Percentiles rank a stretch among this genome's conserved stretches.
These are phyloP conservation scores for Egretta garzetta DNA, from an alignment of 2,113 vertebrate species.

Conservation along the genomic window DNA sequence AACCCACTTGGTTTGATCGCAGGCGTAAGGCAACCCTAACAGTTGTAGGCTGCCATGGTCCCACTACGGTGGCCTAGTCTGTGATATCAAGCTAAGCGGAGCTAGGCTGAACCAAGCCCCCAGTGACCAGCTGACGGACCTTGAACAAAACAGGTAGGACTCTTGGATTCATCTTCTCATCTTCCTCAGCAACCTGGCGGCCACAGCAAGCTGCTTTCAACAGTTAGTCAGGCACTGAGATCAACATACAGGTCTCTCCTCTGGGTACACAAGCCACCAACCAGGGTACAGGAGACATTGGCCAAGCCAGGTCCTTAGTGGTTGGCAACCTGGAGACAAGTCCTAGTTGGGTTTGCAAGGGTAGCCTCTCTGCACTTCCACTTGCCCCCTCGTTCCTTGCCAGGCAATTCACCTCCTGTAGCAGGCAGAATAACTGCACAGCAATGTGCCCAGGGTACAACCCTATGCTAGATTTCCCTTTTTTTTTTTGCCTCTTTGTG, in stretches of 20 bases:
- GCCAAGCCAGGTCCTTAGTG: neutral
- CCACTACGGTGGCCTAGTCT: fast-evolving
- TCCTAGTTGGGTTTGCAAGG: neutral
- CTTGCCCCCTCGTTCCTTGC: fast-evolving
- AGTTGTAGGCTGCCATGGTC: fast-evolving
- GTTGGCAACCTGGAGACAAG: neutral
- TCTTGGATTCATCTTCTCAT: neutral
- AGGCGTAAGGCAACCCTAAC: neutral
- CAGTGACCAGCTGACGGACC: neutral
- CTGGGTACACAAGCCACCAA: neutral
- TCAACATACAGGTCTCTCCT: neutral
- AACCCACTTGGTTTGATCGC: fast-evolving
- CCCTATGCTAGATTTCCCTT: neutral
- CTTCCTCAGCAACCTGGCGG: neutral
- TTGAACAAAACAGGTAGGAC: neutral
- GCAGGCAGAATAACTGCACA: neutral
- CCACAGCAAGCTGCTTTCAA: neutral
- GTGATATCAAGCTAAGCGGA: neutral
- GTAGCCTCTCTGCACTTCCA: neutral
- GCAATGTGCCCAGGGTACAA: neutral
- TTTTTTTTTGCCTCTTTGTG: neutral
- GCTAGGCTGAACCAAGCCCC: neutral
- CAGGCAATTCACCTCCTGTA: neutral
- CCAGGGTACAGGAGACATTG: fast-evolving
- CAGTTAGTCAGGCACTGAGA: neutral